Base-by-base conservation (phyloP, 2,888 invertebrate genomes). In the Oeneis ivallda region DNA sequence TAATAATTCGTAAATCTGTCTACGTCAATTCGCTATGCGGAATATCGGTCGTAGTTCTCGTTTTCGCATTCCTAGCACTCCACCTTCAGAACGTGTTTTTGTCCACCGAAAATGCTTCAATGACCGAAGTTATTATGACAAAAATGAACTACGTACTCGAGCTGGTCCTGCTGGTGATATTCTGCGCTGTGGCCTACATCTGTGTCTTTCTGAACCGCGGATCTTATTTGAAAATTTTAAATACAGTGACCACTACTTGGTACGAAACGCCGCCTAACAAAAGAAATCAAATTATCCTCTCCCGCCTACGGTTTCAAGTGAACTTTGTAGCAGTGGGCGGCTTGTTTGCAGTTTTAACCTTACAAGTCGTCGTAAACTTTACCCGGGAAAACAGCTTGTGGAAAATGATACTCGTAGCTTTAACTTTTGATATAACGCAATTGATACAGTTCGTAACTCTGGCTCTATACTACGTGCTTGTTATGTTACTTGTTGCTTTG, bases 81-180 rank as follows among this genome's bases (percentile, higher is more conserved):
- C 88, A 89, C 64, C 65, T 85, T 8, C 75, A 74, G 37, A 71
- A 82, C 5, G 73, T 88, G 11, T 73, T 79, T 34, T 66, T 72
- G 4, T 69, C 75, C 1, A 70, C 75, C 1, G 80, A 81, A 11
- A 73, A 75, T 43, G 78, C 72, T 43, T 67, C 75, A 3, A 74
- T 84, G 68, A 83, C 79, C 0, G 78, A 83, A 32, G 82, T 75
- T 19, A 62, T 83, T 0, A 72, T 84, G 68, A 85, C 87, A 7
- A 76, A 86, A 74, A 73, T 85, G 54, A 90, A 91, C 70, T 89
- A 89, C 53, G 73, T 85, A 2, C 56, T 84, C 3, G 89, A 91
- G 71, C 57, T 87, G 2, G 66, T 79, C 9, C 70, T 66, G 19
- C 70, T 84, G 0, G 63, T 77, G 0, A 13, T 78, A 0, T 79